Evolutionary conservation across 2,113 vertebrate genomes (phyloP).

Genomic region (Calonectris borealis): DNA sequence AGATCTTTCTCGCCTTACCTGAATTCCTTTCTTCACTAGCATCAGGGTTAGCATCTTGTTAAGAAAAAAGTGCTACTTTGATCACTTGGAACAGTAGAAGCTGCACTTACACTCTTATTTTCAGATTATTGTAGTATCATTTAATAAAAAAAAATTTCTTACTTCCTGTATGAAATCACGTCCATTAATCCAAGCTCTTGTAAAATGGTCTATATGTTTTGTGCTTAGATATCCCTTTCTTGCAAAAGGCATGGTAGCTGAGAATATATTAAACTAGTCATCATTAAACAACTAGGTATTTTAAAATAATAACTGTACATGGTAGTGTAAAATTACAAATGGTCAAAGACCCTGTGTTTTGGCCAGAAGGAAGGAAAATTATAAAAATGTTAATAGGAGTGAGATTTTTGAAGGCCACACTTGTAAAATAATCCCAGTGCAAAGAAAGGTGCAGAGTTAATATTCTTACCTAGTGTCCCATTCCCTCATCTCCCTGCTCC

Average conservation of each 20-base stretch:
- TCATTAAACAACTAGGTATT: neutral
- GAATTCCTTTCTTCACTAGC: neutral
- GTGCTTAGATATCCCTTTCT: neutral
- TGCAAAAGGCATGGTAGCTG: neutral
- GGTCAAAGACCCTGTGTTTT: neutral
- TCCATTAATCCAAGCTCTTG: neutral
- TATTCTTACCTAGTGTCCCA: neutral
- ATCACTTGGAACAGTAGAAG: neutral
- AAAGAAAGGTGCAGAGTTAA: conserved; percentile 25
- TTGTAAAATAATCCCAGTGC: conserved; percentile 26
- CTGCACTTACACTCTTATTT: neutral
- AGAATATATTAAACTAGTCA: neutral
- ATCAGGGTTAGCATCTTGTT: neutral
- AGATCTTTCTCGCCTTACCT: neutral
- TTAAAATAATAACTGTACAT: neutral
- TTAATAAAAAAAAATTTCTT: neutral
- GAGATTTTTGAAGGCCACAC: conserved; percentile 19
- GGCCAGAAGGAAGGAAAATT: neutral
- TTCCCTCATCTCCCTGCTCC: neutral
- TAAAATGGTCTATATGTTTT: neutral
- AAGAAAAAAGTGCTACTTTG: neutral
- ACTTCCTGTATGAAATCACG: neutral
- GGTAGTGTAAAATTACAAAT: neutral
- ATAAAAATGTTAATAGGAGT: conserved; percentile 19
- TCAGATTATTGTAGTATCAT: neutral